Evolutionary conservation across 2,113 vertebrate genomes (phyloP).

Genomic region (Callorhinus ursinus): DNA sequence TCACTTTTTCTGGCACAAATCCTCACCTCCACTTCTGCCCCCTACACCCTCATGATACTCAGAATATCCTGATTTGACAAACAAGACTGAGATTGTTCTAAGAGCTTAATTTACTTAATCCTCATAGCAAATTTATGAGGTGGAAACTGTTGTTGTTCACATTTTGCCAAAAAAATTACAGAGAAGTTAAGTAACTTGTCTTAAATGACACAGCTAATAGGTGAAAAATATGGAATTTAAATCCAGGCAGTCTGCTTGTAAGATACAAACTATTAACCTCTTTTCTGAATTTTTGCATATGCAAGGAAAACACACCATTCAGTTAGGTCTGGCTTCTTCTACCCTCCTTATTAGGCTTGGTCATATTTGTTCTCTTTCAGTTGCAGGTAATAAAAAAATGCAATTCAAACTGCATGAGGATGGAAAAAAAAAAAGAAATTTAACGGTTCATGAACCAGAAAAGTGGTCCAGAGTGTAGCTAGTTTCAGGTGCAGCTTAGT

Average conservation of each 20-base stretch:
- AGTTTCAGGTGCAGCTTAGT: background rate
- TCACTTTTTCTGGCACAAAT: background rate
- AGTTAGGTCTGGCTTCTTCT: background rate
- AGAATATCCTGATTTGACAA: background rate
- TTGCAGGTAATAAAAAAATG: background rate
- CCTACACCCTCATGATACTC: background rate
- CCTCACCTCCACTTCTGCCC: background rate
- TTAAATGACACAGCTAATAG: background rate
- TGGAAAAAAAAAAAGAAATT: background rate
- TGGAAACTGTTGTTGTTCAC: background rate
- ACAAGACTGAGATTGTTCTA: background rate
- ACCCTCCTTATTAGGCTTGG: background rate
- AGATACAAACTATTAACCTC: background rate
- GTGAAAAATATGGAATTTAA: background rate
- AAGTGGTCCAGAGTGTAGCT: background rate
- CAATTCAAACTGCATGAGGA: background rate
- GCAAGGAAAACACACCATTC: background rate
- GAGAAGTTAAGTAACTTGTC: conserved; percentile 1
- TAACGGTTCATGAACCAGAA: background rate
- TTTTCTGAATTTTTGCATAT: background rate
- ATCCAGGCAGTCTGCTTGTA: background rate
- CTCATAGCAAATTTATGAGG: background rate
- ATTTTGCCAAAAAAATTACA: background rate
- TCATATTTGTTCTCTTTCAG: background rate
- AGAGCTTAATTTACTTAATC: background rate